A percentile compares a stretch with the other conserved stretches of the same genome.
These are phyloP conservation scores for Cotesia vestalis DNA, from an alignment of 1,140 invertebrate species.

Conservation along the genomic window DNA sequence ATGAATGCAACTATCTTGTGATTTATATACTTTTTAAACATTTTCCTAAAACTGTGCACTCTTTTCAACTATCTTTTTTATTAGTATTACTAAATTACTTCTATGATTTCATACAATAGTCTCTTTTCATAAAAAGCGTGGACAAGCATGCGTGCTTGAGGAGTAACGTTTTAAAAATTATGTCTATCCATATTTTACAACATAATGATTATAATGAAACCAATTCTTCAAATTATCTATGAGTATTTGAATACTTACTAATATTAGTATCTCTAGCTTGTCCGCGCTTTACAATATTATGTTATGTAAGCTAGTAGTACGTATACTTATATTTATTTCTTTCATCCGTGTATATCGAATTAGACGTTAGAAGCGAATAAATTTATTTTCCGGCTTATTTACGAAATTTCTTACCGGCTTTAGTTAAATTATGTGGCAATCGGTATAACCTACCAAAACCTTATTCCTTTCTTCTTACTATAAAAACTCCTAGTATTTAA, in stretches of 20 bases:
- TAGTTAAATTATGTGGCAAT: slow-evolving; percentile 10
- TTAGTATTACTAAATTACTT: background rate
- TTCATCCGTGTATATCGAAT: slow-evolving; percentile 41
- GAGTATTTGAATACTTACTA: background rate
- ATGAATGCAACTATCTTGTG: slow-evolving; percentile 35
- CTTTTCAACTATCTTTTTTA: slow-evolving; percentile 16
- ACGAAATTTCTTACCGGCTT: slow-evolving; percentile 11
- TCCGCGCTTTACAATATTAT: slow-evolving; percentile 41
- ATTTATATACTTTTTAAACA: slow-evolving; percentile 22
- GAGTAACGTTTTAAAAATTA: no score
- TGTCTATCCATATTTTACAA: no score
- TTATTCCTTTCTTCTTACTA: background rate
- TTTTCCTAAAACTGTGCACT: slow-evolving; percentile 21
- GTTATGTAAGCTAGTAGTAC: slow-evolving; percentile 57
- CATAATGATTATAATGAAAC: no score
- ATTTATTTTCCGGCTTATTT: slow-evolving; percentile 22
- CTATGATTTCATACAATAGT: background rate
- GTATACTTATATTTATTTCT: slow-evolving; percentile 56
- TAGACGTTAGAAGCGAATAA: slow-evolving; percentile 44
- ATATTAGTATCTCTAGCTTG: slow-evolving; percentile 22
- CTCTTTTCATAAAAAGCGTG: slow-evolving; percentile 19
- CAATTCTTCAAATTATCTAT: no score
- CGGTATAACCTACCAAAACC: slow-evolving; percentile 13
- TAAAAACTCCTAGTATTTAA: background rate
- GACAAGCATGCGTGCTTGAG: slow-evolving; percentile 24